Conservation (phyloP, 1,140 invertebrate genomes). For the Coelopa frigida region DNA sequence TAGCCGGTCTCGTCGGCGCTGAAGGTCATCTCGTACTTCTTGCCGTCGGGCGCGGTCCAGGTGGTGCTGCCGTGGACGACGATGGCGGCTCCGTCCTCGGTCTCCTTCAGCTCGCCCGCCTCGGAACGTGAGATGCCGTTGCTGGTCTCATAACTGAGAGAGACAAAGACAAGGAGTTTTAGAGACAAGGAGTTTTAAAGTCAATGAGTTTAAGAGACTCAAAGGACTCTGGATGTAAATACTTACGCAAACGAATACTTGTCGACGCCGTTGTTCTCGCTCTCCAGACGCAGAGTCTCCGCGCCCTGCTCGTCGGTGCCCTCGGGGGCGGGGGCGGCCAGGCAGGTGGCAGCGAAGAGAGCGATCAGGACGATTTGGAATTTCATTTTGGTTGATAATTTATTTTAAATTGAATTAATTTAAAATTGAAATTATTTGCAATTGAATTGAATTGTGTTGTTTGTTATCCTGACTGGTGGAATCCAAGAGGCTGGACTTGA, state of each 20-base stretch:
- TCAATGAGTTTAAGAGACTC: neutral
- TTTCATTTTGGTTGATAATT: constrained; percentile 11
- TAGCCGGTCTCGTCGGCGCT: constrained; percentile 69
- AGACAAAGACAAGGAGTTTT: neutral
- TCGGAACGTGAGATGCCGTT: constrained; percentile 62
- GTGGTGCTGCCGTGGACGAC: constrained; percentile 57
- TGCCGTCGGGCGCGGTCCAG: constrained; percentile 60
- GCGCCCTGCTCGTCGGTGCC: constrained; percentile 33
- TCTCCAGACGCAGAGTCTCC: constrained; percentile 43
- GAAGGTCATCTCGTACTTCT: constrained; percentile 56
- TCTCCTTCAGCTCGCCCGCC: constrained; percentile 52
- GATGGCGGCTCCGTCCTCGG: constrained; percentile 48
- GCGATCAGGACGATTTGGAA: constrained; percentile 19
- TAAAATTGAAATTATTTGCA: constrained; percentile 4
- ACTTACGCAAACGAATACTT: constrained; percentile 47
- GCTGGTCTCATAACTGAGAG: constrained; percentile 56
- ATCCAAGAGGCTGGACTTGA: constrained; percentile 1
- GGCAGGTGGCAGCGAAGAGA: constrained; percentile 8
- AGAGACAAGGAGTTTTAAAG: constrained; percentile 4
- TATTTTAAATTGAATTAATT: neutral
- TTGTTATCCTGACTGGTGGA: too few species aligned
- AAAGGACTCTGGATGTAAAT: neutral
- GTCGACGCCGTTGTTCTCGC: constrained; percentile 44
- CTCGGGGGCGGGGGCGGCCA: constrained; percentile 17
- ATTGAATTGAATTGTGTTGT: too few species aligned